Percentiles rank a stretch among this genome's conserved stretches.
phyloP scores from a whole-genome alignment of 2,888 invertebrate genomes.

The Nemotelus pantherinus region DNA sequence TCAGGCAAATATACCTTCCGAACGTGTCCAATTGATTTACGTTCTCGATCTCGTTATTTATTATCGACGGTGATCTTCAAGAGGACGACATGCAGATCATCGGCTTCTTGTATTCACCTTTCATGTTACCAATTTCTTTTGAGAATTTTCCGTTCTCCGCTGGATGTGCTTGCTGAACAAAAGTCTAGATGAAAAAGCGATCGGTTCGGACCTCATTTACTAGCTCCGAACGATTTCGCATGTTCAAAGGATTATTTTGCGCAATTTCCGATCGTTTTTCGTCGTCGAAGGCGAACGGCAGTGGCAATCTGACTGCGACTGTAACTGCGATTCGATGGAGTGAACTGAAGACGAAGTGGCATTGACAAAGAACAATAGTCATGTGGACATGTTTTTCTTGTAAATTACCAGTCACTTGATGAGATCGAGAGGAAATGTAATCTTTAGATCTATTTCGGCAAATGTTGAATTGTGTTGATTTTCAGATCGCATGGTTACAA shows the following conservation, averaged over 20 bases:
- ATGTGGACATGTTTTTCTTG: conserved; percentile 29
- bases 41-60: conserved; percentile 39
- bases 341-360: conserved; percentile 20
- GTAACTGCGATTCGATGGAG: not conserved
- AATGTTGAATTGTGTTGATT: not conserved
- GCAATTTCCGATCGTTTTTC: conserved; percentile 29
- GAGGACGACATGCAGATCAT: conserved; percentile 45
- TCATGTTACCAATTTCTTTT: conserved; percentile 35
- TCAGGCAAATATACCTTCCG: conserved; percentile 30
- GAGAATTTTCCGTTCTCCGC: conserved; percentile 21
- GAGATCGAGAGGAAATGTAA: conserved; percentile 8
- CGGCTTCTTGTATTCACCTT: conserved; percentile 41
- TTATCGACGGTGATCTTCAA: conserved; percentile 44
- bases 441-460: conserved; percentile 25
- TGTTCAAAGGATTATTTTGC: conserved; percentile 39
- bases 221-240: conserved; percentile 20
- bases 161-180: not conserved
- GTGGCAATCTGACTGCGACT: not conserved
- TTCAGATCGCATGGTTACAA: not conserved
- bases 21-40: conserved; percentile 45
- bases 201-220: conserved; percentile 31
- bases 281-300: not conserved
- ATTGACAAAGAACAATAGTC: conserved; percentile 42
- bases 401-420: conserved; percentile 28
- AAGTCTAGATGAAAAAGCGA: conserved; percentile 20